Evolutionary conservation across 2,888 invertebrate genomes (phyloP).

Genomic region (Xiphydria camelus): DNA sequence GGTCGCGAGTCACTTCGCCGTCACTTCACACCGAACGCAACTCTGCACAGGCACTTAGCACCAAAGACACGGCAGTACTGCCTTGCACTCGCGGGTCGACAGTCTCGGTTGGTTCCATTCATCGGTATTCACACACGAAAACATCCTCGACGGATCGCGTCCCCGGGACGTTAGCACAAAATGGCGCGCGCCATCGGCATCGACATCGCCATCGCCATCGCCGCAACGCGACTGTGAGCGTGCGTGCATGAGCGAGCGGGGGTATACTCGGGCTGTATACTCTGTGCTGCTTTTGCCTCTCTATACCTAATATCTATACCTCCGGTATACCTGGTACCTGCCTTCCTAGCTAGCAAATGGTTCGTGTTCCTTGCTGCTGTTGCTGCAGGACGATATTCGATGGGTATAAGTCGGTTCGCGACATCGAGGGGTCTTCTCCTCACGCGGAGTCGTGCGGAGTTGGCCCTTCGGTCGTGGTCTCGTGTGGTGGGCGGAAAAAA

Average conservation of each 20-base stretch:
- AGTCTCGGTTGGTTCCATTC: constrained; percentile 9
- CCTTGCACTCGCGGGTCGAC: too few relatives aligned
- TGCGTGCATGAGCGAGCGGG: constrained; percentile 1
- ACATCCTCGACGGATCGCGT: constrained; percentile 39
- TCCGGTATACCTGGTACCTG: too few relatives aligned
- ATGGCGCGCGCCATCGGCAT: constrained; percentile 35
- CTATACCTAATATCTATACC: too few relatives aligned
- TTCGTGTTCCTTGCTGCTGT: too few relatives aligned
- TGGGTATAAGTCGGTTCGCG: too few relatives aligned
- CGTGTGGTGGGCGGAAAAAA: too few relatives aligned
- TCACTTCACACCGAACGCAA: background rate
- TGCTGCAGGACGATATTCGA: too few relatives aligned
- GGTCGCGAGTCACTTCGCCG: background rate
- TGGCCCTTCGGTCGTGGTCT: too few relatives aligned
- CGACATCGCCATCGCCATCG: constrained; percentile 23
- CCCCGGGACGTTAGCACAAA: constrained; percentile 41
- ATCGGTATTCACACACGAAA: constrained; percentile 19
- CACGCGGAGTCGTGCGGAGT: too few relatives aligned
- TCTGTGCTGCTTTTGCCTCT: too few relatives aligned
- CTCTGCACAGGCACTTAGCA: background rate
- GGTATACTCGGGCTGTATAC: background rate
- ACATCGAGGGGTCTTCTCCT: too few relatives aligned
- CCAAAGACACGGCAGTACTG: background rate
- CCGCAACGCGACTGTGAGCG: constrained; percentile 29
- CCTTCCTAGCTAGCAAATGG: too few relatives aligned